Evolutionary conservation across 2,888 invertebrate genomes (phyloP).

Genomic region (Scaptomyza cyrtandrae): DNA sequence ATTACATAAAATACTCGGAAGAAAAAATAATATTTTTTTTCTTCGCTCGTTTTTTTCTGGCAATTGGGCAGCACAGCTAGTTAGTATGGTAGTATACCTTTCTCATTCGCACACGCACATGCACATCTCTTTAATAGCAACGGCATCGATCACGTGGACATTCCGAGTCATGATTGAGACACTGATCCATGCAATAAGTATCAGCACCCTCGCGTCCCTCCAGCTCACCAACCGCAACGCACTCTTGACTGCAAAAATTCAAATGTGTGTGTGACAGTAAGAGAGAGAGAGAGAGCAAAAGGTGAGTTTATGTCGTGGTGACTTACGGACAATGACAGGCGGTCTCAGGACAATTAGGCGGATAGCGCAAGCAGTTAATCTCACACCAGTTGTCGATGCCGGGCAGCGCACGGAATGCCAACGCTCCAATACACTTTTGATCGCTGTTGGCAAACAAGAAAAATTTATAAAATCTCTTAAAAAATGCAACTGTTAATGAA

Average conservation of each 20-base stretch:
- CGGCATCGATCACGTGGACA: slow-evolving; percentile 90
- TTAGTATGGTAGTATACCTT: slow-evolving; percentile 9
- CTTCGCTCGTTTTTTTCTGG: slow-evolving; percentile 39
- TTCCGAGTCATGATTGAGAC: slow-evolving; percentile 90
- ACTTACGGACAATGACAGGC: slow-evolving; percentile 94
- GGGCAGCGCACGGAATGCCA: slow-evolving; percentile 88
- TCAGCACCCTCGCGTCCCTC: slow-evolving; percentile 91
- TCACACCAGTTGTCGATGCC: slow-evolving; percentile 94
- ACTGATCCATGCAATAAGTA: slow-evolving; percentile 93
- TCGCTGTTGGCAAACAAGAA: slow-evolving; percentile 85
- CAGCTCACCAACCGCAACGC: slow-evolving; percentile 92
- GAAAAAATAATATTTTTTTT: slow-evolving; percentile 12
- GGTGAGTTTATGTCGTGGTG: background rate
- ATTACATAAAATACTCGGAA: slow-evolving; percentile 26
- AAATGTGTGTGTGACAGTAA: background rate
- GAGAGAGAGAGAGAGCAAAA: background rate
- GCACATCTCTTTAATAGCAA: slow-evolving; percentile 85
- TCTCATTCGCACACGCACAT: slow-evolving; percentile 14
- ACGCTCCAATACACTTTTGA: slow-evolving; percentile 91
- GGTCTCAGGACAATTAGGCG: slow-evolving; percentile 92
- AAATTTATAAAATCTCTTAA: background rate
- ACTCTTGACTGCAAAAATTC: slow-evolving; percentile 88
- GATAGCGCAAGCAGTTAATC: slow-evolving; percentile 93
- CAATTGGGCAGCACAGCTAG: slow-evolving; percentile 77
- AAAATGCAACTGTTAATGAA: background rate